A percentile compares a stretch with the other conserved stretches of the same genome.
Conservation (phyloP, 2,888 invertebrate species). For the Boloria selene region DNA sequence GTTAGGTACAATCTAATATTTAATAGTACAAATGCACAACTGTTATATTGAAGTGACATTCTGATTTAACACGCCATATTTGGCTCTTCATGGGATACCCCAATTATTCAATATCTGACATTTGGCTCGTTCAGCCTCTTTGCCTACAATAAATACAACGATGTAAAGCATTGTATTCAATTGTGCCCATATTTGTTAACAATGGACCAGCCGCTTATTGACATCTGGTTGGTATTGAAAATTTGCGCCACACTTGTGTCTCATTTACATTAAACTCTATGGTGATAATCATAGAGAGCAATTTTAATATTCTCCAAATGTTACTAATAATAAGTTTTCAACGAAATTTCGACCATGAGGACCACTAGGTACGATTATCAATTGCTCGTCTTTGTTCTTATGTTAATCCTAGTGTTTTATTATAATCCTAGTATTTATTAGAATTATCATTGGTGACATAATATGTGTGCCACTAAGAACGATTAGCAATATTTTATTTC, state of each 20-base stretch:
- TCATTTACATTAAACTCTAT: conserved; percentile 3
- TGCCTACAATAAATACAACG: conserved; percentile 70
- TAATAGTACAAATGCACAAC: conserved; percentile 32
- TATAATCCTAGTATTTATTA: conserved; percentile 1
- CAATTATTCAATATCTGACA: conserved; percentile 75
- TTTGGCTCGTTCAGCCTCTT: conserved; percentile 66
- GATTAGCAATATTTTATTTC: neutral
- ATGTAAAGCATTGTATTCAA: conserved; percentile 71
- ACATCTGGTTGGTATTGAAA: conserved; percentile 62
- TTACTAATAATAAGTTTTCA: neutral
- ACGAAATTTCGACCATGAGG: neutral
- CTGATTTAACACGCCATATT: conserved; percentile 50
- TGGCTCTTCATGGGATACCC: conserved; percentile 55
- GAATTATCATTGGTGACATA: neutral
- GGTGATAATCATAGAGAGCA: neutral
- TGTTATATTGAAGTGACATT: conserved; percentile 33
- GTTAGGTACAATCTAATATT: conserved; percentile 20
- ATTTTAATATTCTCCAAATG: neutral
- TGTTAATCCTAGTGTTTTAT: too few species aligned
- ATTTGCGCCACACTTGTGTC: neutral
- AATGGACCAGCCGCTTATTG: conserved; percentile 65
- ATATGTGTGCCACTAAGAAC: neutral
- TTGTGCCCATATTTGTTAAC: conserved; percentile 79
- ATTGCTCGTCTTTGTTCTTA: neutral
- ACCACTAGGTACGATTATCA: neutral